Evolutionary conservation across 1,140 invertebrate species (phyloP).

Genomic region (Drosophila equinoxialis): DNA sequence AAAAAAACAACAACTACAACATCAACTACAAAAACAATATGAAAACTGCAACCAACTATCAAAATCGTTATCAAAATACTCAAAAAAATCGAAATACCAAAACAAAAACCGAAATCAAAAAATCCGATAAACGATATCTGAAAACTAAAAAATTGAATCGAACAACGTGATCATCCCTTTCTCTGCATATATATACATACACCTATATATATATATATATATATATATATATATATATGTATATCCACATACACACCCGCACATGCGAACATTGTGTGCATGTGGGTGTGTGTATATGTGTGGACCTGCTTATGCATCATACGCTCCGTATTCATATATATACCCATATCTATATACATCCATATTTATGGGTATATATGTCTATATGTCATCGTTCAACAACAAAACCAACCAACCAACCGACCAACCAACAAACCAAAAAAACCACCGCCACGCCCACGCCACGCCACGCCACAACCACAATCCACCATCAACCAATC

Average conservation of each 20-base stretch:
- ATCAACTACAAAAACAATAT: conserved; percentile 48
- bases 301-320: conserved; percentile 37
- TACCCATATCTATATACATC: conserved; percentile 32
- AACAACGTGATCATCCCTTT: conserved; percentile 21
- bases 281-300: conserved; percentile 58
- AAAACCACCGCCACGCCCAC: conserved; percentile 19
- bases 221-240: conserved; percentile 19
- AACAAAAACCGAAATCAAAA: conserved; percentile 34
- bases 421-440: conserved; percentile 45
- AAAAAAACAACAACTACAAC: conserved; percentile 33
- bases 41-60: conserved; percentile 39
- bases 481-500: conserved; percentile 42
- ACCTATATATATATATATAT: not conserved
- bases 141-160: conserved; percentile 13
- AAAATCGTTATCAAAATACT: conserved; percentile 45
- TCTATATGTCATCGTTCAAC: conserved; percentile 40
- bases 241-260: conserved; percentile 49
- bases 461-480: conserved; percentile 9
- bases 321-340: conserved; percentile 36
- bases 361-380: conserved; percentile 15
- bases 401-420: conserved; percentile 54
- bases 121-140: conserved; percentile 42
- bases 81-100: conserved; percentile 6
- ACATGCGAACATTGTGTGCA: conserved; percentile 15
- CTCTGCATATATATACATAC: not conserved